phyloP scores from a whole-genome alignment of 2,113 vertebrate species.

The Nettapus auritus region DNA sequence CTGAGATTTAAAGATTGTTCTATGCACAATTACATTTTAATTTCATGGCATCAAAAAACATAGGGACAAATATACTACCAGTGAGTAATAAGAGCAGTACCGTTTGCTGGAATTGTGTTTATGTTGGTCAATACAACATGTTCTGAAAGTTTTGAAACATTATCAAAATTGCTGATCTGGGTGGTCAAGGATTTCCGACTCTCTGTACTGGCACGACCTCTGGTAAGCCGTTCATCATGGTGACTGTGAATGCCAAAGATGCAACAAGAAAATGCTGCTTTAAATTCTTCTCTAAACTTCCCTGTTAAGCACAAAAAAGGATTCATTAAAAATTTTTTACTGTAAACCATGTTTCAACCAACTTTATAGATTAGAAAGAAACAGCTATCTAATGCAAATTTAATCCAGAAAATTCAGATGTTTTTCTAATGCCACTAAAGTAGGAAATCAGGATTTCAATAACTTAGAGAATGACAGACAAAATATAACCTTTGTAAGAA shows the following conservation, averaged over 20 bases:
- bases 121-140: slow-evolving; percentile 84
- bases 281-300: slow-evolving; percentile 97
- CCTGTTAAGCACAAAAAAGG: slow-evolving; percentile 76
- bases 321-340: slow-evolving; percentile 33
- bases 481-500: not conserved
- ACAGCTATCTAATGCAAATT: not conserved
- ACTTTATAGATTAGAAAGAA: not conserved
- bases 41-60: slow-evolving; percentile 18
- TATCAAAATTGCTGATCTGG: slow-evolving; percentile 90
- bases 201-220: slow-evolving; percentile 84
- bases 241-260: slow-evolving; percentile 73
- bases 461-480: not conserved
- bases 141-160: slow-evolving; percentile 88
- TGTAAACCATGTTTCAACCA: not conserved
- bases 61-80: slow-evolving; percentile 45
- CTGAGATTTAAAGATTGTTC: not conserved
- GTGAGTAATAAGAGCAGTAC: slow-evolving; percentile 38
- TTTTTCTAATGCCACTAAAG: not conserved
- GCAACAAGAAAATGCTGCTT: slow-evolving; percentile 92
- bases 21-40: slow-evolving; percentile 22
- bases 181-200: slow-evolving; percentile 94
- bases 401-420: not conserved
- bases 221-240: slow-evolving; percentile 72
- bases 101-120: slow-evolving; percentile 72
- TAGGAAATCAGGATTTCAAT: not conserved